Percentiles rank a stretch among this genome's conserved stretches.
These are phyloP conservation scores for Festucalex cinctus DNA, from an alignment of 2,113 vertebrate species.

Conservation along the genomic window DNA sequence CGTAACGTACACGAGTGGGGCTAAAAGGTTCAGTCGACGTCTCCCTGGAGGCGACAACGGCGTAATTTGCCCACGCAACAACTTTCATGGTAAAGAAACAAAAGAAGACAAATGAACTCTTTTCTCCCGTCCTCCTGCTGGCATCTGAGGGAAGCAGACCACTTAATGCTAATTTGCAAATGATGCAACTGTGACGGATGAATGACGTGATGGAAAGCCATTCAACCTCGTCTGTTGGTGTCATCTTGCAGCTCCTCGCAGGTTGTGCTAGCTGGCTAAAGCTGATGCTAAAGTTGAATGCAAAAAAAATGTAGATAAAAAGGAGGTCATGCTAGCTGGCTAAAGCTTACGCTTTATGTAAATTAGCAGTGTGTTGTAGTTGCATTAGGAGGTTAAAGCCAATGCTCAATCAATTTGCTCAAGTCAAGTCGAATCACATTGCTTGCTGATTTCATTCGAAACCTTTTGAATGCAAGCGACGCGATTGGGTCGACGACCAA, in stretches of 20 bases:
- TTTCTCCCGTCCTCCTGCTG: background rate
- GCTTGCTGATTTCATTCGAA: no score
- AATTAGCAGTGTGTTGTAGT: no score
- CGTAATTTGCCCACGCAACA: background rate
- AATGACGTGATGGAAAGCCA: background rate
- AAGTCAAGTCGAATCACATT: no score
- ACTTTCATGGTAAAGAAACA: slow-evolving; percentile 16
- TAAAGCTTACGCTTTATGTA: background rate
- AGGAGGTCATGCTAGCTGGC: background rate
- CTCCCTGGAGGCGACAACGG: slow-evolving; percentile 7
- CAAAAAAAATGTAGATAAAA: background rate
- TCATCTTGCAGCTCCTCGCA: background rate
- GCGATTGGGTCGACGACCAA: no score
- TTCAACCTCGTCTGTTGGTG: background rate
- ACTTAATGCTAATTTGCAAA: background rate
- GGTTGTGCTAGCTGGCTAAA: background rate
- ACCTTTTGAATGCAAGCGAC: no score
- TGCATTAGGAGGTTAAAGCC: no score
- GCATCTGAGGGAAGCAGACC: background rate
- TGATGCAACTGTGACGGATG: background rate
- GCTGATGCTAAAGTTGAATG: background rate
- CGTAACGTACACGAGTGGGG: slow-evolving; percentile 4
- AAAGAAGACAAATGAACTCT: slow-evolving; percentile 6
- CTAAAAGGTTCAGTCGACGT: slow-evolving; percentile 20
- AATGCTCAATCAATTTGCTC: background rate